These are phyloP conservation scores for Seriola rivoliana DNA, from an alignment of 2,113 vertebrate genomes.

Conservation along the genomic window DNA sequence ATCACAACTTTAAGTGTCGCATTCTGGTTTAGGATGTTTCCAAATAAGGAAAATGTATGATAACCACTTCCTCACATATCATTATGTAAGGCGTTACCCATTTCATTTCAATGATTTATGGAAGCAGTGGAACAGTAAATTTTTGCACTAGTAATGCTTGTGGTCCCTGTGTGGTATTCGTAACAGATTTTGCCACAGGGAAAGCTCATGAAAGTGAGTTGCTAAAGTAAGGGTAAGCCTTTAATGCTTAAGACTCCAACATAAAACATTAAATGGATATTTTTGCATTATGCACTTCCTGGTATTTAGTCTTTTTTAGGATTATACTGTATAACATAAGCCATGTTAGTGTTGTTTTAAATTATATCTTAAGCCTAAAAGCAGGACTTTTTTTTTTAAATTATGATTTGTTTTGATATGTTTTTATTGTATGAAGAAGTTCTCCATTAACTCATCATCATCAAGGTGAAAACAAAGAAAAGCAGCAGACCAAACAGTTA, in stretches of 20 bases:
- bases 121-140: not conserved
- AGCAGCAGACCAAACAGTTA: not conserved
- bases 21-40: not conserved
- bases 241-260: conserved; percentile 6
- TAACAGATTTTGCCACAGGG: not conserved
- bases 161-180: not conserved
- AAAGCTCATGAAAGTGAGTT: conserved; percentile 9
- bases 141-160: not conserved
- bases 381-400: not conserved
- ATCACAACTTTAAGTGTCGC: not conserved
- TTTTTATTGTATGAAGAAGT: not conserved
- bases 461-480: not conserved
- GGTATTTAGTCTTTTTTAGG: not conserved
- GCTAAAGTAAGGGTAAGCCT: not conserved
- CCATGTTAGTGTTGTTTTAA: not conserved
- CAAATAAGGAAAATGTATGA: not conserved
- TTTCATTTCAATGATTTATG: conserved; percentile 1
- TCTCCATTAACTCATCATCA: not conserved
- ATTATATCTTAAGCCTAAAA: not conserved
- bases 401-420: not conserved
- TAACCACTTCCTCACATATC: not conserved
- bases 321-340: too few relatives aligned
- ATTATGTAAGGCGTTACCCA: conserved; percentile 22
- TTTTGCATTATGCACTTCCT: not conserved
- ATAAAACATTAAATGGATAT: not conserved